Conservation (phyloP, 1,140 invertebrate genomes). For the Macrobrachium rosenbergii region DNA sequence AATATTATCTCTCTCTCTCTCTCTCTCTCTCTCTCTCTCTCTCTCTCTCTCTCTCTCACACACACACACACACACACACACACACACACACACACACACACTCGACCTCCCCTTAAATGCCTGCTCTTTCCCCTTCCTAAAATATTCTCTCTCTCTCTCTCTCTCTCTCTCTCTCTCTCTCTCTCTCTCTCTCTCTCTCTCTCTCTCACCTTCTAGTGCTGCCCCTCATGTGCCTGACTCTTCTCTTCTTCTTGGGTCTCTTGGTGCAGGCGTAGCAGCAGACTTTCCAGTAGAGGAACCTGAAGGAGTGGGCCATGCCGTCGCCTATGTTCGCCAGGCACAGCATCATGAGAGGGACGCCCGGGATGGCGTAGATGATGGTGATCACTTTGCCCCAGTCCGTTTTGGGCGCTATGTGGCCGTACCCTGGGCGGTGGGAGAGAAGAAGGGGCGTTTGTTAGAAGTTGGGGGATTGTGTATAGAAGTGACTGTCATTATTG, state of each 20-base stretch:
- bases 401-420: conserved; percentile 95
- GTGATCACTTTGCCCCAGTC: conserved; percentile 92
- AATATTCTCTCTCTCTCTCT: no score
- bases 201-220: conserved; percentile 36
- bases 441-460: neutral
- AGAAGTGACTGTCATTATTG: neutral
- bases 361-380: conserved; percentile 95
- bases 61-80: no score
- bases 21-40: no score
- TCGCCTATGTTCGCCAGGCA: conserved; percentile 97
- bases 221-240: conserved; percentile 31
- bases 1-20: no score
- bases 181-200: neutral
- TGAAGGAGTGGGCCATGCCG: conserved; percentile 94
- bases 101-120: no score
- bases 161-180: neutral
- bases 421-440: conserved; percentile 82
- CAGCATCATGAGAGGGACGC: conserved; percentile 93
- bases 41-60: no score
- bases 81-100: no score
- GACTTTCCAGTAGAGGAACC: conserved; percentile 71
- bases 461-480: neutral
- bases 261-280: conserved; percentile 91
- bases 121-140: no score
- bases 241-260: conserved; percentile 74